These are phyloP conservation scores for Dryas iulia DNA, from an alignment of 1,140 invertebrate species.

Conservation along the genomic window DNA sequence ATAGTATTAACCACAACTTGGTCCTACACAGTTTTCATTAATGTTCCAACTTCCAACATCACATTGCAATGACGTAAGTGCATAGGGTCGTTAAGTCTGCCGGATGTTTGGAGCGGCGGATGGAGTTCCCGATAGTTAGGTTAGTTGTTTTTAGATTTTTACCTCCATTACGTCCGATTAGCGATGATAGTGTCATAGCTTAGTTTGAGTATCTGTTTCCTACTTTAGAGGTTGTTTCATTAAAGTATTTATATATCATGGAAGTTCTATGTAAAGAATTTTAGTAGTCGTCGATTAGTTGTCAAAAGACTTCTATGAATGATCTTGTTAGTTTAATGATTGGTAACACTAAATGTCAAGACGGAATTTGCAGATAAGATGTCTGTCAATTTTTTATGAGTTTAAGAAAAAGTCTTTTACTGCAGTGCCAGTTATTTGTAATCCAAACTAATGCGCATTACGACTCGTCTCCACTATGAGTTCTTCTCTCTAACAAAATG, in stretches of 20 bases:
- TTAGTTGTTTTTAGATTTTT: conserved; percentile 21
- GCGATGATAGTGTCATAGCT: background rate
- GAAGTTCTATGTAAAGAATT: no score
- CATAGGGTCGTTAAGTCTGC: conserved; percentile 16
- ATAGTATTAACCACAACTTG: background rate
- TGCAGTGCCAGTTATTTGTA: no score
- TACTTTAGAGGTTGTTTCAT: background rate
- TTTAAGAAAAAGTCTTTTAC: no score
- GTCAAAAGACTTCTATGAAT: no score
- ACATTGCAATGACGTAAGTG: conserved; percentile 14
- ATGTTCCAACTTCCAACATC: background rate
- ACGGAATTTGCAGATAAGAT: no score
- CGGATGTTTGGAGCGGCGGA: conserved; percentile 23
- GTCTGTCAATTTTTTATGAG: no score
- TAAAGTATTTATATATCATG: background rate
- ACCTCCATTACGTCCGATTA: background rate
- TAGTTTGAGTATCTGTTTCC: background rate
- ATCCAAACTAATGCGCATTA: no score
- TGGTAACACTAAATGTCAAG: no score
- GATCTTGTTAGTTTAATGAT: no score
- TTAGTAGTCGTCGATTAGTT: no score
- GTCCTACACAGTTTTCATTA: background rate
- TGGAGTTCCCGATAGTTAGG: conserved; percentile 21
- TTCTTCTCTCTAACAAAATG: no score
- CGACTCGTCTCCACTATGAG: no score